These are phyloP conservation scores for Kryptopterus vitreolus DNA, from an alignment of 2,797 vertebrate species.

Conservation along the genomic window DNA sequence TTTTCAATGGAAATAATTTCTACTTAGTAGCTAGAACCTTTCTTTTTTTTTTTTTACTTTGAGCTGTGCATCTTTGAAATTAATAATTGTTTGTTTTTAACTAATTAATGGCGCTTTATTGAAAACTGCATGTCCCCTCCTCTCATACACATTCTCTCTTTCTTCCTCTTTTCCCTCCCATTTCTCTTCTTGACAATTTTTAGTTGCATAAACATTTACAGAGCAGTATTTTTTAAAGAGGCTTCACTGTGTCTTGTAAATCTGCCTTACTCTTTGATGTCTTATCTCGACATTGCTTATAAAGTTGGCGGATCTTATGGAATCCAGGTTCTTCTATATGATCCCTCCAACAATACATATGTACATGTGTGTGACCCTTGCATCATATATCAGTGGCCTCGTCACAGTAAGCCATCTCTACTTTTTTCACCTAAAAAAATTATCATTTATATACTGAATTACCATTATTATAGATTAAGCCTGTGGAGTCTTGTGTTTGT, in stretches of 20 bases:
- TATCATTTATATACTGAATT: constrained; percentile 12
- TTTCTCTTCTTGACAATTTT: constrained; percentile 74
- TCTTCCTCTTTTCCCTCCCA: constrained; percentile 53
- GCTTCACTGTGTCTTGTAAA: constrained; percentile 81
- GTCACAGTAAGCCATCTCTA: constrained; percentile 8
- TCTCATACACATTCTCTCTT: neutral
- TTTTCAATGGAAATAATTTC: neutral
- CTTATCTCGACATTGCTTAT: constrained; percentile 78
- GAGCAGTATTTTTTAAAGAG: constrained; percentile 82
- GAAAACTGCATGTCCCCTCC: neutral
- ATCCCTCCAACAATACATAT: neutral
- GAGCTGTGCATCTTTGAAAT: neutral
- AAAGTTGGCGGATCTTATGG: constrained; percentile 56
- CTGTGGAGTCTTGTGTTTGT: constrained; percentile 7
- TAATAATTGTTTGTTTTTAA: neutral
- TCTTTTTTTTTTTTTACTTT: neutral
- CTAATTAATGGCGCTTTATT: neutral
- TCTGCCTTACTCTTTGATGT: constrained; percentile 83
- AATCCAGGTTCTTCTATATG: constrained; percentile 47
- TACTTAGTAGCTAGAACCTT: neutral
- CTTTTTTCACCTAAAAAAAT: neutral
- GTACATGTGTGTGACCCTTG: constrained; percentile 24
- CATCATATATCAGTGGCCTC: constrained; percentile 19
- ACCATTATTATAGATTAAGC: constrained; percentile 19
- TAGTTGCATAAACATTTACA: constrained; percentile 88